phyloP scores from a whole-genome alignment of 1,140 invertebrate genomes.

The Apis cerana region DNA sequence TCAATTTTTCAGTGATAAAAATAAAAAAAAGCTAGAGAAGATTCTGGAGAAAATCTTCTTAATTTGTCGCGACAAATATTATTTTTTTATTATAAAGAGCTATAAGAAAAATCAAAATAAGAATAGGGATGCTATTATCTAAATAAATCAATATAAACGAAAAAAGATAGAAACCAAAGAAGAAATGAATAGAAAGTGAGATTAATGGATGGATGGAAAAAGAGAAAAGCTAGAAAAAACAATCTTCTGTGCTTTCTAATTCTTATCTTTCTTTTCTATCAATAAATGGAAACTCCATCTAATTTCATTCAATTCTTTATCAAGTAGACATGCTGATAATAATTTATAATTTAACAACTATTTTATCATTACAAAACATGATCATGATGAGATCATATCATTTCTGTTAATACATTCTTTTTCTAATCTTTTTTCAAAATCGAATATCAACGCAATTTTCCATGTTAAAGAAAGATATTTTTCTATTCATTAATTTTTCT shows the following conservation, averaged over 20 bases:
- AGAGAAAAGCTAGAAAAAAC: background rate
- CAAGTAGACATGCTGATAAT: slow-evolving; percentile 33
- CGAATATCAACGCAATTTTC: background rate
- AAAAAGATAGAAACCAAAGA: slow-evolving; percentile 4
- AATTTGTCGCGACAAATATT: background rate
- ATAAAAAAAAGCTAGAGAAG: background rate
- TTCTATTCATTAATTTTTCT: background rate
- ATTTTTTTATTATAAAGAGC: slow-evolving; percentile 1
- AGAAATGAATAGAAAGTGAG: slow-evolving; percentile 17
- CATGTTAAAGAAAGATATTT: background rate
- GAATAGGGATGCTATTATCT: slow-evolving; percentile 33
- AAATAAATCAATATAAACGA: slow-evolving; percentile 45
- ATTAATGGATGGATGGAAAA: background rate
- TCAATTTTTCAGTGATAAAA: background rate
- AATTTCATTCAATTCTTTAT: slow-evolving; percentile 8
- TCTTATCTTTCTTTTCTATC: background rate
- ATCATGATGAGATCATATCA: background rate
- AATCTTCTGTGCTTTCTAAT: slow-evolving; percentile 1
- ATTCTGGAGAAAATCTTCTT: background rate
- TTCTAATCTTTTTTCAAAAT: background rate
- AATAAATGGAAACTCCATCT: slow-evolving; percentile 41
- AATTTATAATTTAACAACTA: slow-evolving; percentile 26
- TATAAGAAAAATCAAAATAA: slow-evolving; percentile 4
- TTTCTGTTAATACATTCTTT: background rate
- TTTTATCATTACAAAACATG: slow-evolving; percentile 8